Evolutionary conservation across 2,113 vertebrate genomes (phyloP), one percentile per base, ranked within the genome.

Genomic region (Lycocorax pyrrhopterus): DNA sequence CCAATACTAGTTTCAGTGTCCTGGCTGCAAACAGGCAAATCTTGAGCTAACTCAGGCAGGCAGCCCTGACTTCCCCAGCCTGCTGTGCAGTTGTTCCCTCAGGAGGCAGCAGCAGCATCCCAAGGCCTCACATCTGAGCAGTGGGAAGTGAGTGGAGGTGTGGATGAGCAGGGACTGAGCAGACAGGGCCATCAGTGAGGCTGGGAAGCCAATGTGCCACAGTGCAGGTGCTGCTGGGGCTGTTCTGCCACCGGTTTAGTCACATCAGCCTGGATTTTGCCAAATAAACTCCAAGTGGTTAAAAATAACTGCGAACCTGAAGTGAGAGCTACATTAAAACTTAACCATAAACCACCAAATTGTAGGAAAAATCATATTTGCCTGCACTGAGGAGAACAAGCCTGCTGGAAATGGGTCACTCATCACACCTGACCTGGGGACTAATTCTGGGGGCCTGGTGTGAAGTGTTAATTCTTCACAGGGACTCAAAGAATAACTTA

Each of bases 251-350:
- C 62, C 7, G 17, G 4, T 83, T 93, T 29, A 41, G 75, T 62
- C 78, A 62, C 55, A 44, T 14, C 52, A 74, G 73, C 39, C 33
- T 18, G 63, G 47, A 27, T 29, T 90, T 85, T 58, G 69, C 74
- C 90, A 96, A 96, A 89, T 90, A 93, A 94, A 75, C 81, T 91
- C 83, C 91, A 92, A 89, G 94, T 93, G 83, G 85, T 94, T 95
- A 95, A 96, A 92, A 89, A 86, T 29, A 84, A 74, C 72, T 55
- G 32, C 81, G 74, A 60, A 41, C 16, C 85, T 86, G 0, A 79
- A 71, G 51, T 44, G 91, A 90, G 74, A 84, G 67, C 78, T 87
- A 20, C 27, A 59, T 29, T 21, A 41, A 60, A 89, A 63, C 0
- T 1, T 39, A 83, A 49, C 46, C 59, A 66, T 9, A 52, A 84